Evolutionary conservation across 2,113 vertebrate genomes (phyloP).

Genomic region (Camelus dromedarius): DNA sequence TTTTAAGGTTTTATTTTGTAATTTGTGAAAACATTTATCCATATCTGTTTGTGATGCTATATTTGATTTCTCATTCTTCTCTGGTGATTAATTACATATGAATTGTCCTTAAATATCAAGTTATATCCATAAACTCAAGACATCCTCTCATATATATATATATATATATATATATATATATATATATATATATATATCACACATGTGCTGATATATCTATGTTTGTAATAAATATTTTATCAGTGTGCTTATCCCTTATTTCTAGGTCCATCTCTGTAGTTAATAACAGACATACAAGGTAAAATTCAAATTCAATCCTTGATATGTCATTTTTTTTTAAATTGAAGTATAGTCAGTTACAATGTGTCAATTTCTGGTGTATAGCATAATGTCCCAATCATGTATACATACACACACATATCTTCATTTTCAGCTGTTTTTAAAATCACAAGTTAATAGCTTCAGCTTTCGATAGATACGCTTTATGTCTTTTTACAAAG

Average conservation of each 20-base stretch:
- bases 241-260: not conserved
- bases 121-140: not conserved
- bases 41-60: not conserved
- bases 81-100: not conserved
- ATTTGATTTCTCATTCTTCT: not conserved
- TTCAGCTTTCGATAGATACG: not conserved
- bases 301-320: not conserved
- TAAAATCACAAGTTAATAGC: not conserved
- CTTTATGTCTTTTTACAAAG: not conserved
- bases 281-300: not conserved
- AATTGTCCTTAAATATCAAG: slow-evolving; percentile 12
- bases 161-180: not conserved
- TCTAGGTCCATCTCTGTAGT: not conserved
- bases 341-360: too few species aligned
- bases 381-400: too few species aligned
- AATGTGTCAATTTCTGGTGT: too few species aligned
- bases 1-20: slow-evolving; percentile 34
- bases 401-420: too few species aligned
- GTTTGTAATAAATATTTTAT: not conserved
- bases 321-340: not conserved
- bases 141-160: not conserved
- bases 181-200: not conserved
- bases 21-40: not conserved
- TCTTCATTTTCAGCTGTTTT: not conserved
- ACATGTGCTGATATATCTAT: not conserved